Percentiles rank a stretch among this genome's conserved stretches.
Conservation (phyloP, 1,140 invertebrate genomes). For the Hermatobates lingyangjiaoensis region DNA sequence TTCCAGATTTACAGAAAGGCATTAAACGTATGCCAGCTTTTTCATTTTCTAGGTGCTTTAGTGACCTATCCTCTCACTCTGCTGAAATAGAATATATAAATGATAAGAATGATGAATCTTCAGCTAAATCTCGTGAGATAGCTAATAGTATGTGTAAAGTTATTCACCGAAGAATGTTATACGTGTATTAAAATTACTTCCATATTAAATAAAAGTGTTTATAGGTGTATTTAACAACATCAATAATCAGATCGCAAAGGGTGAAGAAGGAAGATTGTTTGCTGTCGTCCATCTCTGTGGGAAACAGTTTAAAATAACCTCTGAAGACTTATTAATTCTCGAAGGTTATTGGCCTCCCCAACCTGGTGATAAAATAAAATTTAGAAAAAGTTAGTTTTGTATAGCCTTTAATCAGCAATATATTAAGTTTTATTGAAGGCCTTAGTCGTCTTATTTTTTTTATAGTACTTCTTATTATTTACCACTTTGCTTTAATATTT, state of each 20-base stretch:
- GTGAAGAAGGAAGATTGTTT: constrained; percentile 52
- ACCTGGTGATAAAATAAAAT: constrained; percentile 58
- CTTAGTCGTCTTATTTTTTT: not conserved
- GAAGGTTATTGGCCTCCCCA: constrained; percentile 68
- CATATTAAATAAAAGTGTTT: no score
- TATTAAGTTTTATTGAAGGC: not conserved
- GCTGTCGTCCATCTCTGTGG: constrained; percentile 65
- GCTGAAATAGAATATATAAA: no score
- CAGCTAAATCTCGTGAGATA: no score
- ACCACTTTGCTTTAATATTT: not conserved
- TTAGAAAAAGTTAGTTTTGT: constrained; percentile 53
- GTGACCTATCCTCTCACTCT: no score
- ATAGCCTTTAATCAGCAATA: not conserved
- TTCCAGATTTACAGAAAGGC: no score
- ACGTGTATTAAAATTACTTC: no score
- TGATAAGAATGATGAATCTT: no score
- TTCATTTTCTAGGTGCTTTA: no score
- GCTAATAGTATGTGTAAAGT: no score
- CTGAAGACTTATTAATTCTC: constrained; percentile 66
- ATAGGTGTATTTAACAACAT: no score
- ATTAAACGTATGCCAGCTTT: no score
- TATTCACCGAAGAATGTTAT: no score
- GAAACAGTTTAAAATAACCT: constrained; percentile 72
- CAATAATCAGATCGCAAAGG: constrained; percentile 11
- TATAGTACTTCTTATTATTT: not conserved